A percentile compares a stretch with the other conserved stretches of the same genome.
Evolutionary conservation across 1,140 invertebrate species (phyloP).

Genomic region (Drepana arcuata): DNA sequence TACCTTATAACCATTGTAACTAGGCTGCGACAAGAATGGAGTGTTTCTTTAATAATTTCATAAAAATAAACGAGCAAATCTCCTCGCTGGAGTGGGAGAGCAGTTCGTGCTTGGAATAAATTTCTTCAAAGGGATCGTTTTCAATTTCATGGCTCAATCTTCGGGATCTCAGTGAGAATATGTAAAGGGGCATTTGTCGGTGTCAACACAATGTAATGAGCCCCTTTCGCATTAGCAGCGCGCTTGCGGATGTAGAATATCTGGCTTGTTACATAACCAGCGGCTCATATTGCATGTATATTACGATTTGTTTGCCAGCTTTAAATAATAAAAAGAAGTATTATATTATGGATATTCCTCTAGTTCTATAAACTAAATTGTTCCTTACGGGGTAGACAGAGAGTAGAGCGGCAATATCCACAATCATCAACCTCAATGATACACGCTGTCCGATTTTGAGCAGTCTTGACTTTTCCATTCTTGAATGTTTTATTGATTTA

Average conservation of each 20-base stretch:
- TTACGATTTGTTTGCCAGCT: too few relatives aligned
- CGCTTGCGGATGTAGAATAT: constrained; percentile 27
- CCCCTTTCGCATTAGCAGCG: constrained; percentile 45
- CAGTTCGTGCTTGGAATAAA: constrained; percentile 69
- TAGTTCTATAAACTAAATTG: too few relatives aligned
- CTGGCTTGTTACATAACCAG: too few relatives aligned
- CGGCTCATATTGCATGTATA: too few relatives aligned
- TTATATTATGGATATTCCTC: constrained; percentile 12
- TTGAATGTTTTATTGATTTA: too few relatives aligned
- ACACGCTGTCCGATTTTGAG: too few relatives aligned
- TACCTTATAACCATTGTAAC: constrained; percentile 6
- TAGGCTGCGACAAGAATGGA: constrained; percentile 20
- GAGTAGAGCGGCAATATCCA: too few relatives aligned
- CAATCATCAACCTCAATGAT: too few relatives aligned
- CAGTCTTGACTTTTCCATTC: too few relatives aligned
- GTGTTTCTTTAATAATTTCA: constrained; percentile 62
- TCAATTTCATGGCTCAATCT: constrained; percentile 71
- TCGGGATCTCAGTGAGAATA: constrained; percentile 67
- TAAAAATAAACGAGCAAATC: constrained; percentile 71
- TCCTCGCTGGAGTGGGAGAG: constrained; percentile 54
- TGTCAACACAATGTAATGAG: constrained; percentile 68
- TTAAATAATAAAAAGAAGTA: too few relatives aligned
- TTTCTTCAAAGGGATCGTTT: constrained; percentile 70
- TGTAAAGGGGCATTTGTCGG: constrained; percentile 69
- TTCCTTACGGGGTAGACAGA: too few relatives aligned